Conservation (phyloP, 1,140 invertebrate species). For the Rhyzopertha dominica region DNA sequence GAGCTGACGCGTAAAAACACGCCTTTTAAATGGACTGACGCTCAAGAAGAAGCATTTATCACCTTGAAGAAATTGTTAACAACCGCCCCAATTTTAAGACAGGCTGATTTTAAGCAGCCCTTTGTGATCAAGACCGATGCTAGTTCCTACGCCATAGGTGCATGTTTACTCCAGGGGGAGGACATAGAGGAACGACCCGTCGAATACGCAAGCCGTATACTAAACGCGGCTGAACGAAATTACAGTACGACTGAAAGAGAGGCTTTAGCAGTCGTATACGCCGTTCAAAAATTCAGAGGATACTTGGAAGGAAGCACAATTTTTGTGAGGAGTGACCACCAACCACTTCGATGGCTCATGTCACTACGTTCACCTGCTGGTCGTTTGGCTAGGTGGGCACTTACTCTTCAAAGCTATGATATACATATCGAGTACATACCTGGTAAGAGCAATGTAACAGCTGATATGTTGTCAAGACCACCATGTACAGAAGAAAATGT, state of each 20-base stretch:
- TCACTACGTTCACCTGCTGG: constrained; percentile 37
- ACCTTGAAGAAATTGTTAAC: constrained; percentile 5
- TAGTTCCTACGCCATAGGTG: constrained; percentile 37
- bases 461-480: constrained; percentile 15
- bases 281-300: constrained; percentile 22
- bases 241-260: constrained; percentile 43
- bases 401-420: constrained; percentile 14
- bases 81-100: constrained; percentile 12
- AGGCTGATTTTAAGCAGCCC: constrained; percentile 28
- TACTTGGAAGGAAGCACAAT: constrained; percentile 23
- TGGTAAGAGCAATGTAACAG: constrained; percentile 15
- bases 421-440: constrained; percentile 16
- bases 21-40: too few species aligned
- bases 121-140: constrained; percentile 34
- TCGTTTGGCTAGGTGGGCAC: constrained; percentile 29
- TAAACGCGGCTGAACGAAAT: constrained; percentile 40
- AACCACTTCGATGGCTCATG: constrained; percentile 48
- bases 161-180: constrained; percentile 39
- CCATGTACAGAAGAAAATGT: constrained; percentile 1
- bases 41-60: constrained; percentile 5
- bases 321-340: constrained; percentile 46
- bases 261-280: constrained; percentile 45
- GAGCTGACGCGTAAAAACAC: too few species aligned
- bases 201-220: constrained; percentile 36
- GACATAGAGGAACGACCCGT: constrained; percentile 37